Base-by-base conservation (phyloP, 2,888 invertebrate genomes). In the Microctonus aethiopoides region DNA sequence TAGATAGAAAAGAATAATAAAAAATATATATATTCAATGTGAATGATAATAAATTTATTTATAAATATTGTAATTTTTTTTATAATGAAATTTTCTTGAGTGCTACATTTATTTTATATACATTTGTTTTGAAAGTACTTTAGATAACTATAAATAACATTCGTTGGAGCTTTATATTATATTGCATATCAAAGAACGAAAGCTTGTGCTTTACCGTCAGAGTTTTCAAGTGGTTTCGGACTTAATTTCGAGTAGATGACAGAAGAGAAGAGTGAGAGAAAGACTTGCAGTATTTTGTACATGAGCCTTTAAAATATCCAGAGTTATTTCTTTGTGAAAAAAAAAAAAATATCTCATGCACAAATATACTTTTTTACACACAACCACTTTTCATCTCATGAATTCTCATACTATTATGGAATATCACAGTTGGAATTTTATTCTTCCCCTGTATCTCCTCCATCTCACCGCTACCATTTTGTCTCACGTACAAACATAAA, bases 361-460 rank as follows among this genome's bases (percentile, higher is more conserved):
- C 24, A 39, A 16, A 59, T 20, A 34, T 54, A 24, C 54, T 7
- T 16, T 46, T 46, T 46, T 46, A 16, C 46, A 46, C 16, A 9
- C 41, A 26, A 32, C 9, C 57, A 22, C 32, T 62, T 62, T 62
- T 62, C 62, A 29, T 62, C 36, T 56, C 41, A 41, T 41, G 63
- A 68, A 62, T 68, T 68, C 67, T 22, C 68, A 63, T 62, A 29
- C 69, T 64, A 39, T 56, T 46, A 46, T 9, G 11, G 59, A 64
- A 57, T n/a, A n/a, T 57, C 36, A 59, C 59, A 39, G 56, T 39
- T 39, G 34, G 16, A 65, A 65, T 22, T 54, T 64, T 56, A 22
- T 34, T 36, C 36, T 32, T 56, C 13, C 11, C 26, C 2, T 13
- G 24, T 57, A 13, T 22, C 5, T 39, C 13, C 13, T 7, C 26